Evolutionary conservation across 2,113 vertebrate species (phyloP), one percentile per base, ranked within the genome.

Genomic region (Phainopepla nitens): DNA sequence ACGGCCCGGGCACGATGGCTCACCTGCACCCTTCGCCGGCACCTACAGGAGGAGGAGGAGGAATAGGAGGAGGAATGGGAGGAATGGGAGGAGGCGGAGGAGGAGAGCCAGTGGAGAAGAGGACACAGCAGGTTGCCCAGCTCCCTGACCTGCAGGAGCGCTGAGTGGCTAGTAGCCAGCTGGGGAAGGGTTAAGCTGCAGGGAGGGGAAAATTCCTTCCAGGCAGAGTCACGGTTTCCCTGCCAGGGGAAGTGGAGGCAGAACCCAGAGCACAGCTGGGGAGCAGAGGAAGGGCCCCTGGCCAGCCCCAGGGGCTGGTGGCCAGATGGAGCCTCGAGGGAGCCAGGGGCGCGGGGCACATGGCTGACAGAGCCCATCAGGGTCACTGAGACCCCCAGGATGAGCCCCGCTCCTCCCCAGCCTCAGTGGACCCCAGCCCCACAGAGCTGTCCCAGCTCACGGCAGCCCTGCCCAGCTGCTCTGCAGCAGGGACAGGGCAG

Each of bases 181-280:
- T 79, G 57, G 18, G 90, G 90, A 94, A 93, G 90, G 85, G 95
- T 95, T 97, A 97, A 96, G 68, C 33, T 15, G 54, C 68, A 76
- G 82, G 79, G 88, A 94, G 70, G 49, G 65, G 85, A 92, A 95
- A 96, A 95, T 96, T 96, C 96, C 96, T 97, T 96, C 95, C 87
- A 94, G 69, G 75, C 87, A 87, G 58, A 87, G 91, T 95, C 95
- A 95, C 25, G 5, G 49, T 82, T 94, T 82, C 84, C 82, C 85
- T 85, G 95, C 70, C 83, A 84, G 93, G 87, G 82, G 83, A 92
- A 92, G 84, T 51, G 83, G 61, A 95, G 73, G 85, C 95, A 84
- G 89, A 82, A 75, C 89, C 82, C 17, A 20, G 81, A 89, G 78
- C 11, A 8, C 66, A 88, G 89, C 91, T 86, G 83, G 84, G 84